Conservation (phyloP, 2,888 invertebrate species). For the Drosophila algonquin region DNA sequence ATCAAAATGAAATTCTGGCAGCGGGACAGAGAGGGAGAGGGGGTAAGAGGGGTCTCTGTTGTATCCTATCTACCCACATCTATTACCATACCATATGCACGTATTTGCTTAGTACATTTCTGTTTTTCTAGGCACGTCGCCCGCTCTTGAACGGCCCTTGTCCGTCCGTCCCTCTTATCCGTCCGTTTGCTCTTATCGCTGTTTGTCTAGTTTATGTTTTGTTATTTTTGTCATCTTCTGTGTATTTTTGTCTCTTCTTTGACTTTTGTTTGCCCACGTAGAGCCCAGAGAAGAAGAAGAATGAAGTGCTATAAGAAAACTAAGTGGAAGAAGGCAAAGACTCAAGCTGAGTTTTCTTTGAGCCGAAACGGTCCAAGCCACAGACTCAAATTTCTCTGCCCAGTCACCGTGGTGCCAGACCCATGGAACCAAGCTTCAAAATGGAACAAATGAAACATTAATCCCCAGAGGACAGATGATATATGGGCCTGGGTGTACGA, state of each 20-base stretch:
- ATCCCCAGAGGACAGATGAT: constrained; percentile 56
- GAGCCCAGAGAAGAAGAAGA: constrained; percentile 4
- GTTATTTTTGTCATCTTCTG: constrained; percentile 19
- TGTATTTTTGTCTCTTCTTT: constrained; percentile 6
- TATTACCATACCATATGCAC: constrained; percentile 35
- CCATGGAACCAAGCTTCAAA: constrained; percentile 11
- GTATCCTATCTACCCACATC: constrained; percentile 6
- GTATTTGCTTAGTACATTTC: constrained; percentile 38
- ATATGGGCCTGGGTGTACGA: constrained; percentile 47
- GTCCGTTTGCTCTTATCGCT: constrained; percentile 32
- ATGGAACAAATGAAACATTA: constrained; percentile 27
- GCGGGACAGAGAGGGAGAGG: constrained; percentile 16
- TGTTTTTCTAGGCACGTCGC: constrained; percentile 29
- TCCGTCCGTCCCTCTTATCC: constrained; percentile 6
- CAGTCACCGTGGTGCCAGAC: constrained; percentile 26
- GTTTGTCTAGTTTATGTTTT: constrained; percentile 42
- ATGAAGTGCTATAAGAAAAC: not conserved
- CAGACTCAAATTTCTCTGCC: constrained; percentile 54
- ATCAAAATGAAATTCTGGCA: constrained; percentile 50
- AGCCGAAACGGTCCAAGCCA: constrained; percentile 14
- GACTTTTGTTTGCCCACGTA: constrained; percentile 36
- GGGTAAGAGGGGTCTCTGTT: not conserved
- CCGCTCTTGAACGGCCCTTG: not conserved
- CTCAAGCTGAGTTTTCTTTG: constrained; percentile 31
- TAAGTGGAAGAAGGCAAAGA: constrained; percentile 17